phyloP scores from a whole-genome alignment of 2,113 vertebrate species.

The Cyrtonyx montezumae region DNA sequence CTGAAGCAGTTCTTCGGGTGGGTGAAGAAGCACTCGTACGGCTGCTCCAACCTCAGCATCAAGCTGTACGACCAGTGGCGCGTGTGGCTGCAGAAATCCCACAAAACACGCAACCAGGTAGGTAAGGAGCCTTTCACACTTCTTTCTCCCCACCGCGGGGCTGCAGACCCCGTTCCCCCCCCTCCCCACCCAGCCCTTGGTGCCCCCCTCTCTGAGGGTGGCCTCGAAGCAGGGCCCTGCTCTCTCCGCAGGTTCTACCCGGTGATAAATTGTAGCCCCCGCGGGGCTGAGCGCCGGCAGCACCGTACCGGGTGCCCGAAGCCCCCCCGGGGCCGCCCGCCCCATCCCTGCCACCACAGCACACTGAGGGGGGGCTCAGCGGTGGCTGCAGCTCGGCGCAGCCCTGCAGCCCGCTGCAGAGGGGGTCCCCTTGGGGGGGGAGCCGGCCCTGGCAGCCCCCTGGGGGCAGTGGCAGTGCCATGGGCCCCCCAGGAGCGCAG shows the following conservation, averaged over 20 bases:
- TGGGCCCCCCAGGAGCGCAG: fast-evolving
- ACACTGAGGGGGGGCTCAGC: not conserved
- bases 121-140: slow-evolving; percentile 81
- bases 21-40: slow-evolving; percentile 95
- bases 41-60: slow-evolving; percentile 96
- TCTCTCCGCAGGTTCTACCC: slow-evolving; percentile 89
- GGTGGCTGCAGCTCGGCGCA: not conserved
- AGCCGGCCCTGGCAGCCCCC: not conserved
- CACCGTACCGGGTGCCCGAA: not conserved
- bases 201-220: not conserved
- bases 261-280: slow-evolving; percentile 90
- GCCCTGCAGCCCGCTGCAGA: not conserved
- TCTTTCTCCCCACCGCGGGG: not conserved
- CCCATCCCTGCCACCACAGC: not conserved
- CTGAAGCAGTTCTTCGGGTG: slow-evolving; percentile 98
- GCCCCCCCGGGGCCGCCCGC: not conserved
- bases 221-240: slow-evolving; percentile 15
- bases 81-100: slow-evolving; percentile 97
- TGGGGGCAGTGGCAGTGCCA: not conserved
- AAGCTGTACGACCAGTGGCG: slow-evolving; percentile 99
- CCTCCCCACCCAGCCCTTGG: no score
- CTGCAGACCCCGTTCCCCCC: no score
- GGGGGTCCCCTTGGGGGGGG: not conserved
- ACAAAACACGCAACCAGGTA: slow-evolving; percentile 99
- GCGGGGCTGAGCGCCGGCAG: slow-evolving; percentile 1